A percentile compares a stretch with the other conserved stretches of the same genome.
Conservation (phyloP, 2,888 invertebrate species). For the Drosophila cyrtoloma region DNA sequence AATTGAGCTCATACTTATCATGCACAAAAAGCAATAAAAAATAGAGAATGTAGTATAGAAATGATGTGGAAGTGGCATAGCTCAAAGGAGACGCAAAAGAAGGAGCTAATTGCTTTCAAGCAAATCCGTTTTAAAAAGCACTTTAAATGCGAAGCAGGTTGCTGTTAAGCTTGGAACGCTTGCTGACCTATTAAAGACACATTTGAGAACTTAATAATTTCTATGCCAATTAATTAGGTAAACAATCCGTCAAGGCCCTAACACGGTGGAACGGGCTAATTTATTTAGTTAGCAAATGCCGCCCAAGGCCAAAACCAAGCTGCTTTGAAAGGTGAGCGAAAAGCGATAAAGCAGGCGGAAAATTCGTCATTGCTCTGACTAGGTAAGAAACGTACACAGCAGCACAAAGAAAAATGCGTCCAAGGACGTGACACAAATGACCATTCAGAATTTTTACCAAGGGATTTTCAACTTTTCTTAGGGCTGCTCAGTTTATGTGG, state of each 20-base stretch:
- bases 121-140: constrained; percentile 56
- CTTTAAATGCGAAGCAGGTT: constrained; percentile 67
- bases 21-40: constrained; percentile 28
- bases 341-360: constrained; percentile 11
- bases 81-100: constrained; percentile 18
- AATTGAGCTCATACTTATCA: constrained; percentile 55
- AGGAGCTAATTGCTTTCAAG: constrained; percentile 59
- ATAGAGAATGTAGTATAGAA: background rate
- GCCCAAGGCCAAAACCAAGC: constrained; percentile 13
- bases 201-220: constrained; percentile 54
- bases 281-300: constrained; percentile 36
- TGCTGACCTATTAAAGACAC: constrained; percentile 25
- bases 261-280: constrained; percentile 33
- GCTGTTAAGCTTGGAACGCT: constrained; percentile 3
- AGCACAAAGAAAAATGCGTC: constrained; percentile 10
- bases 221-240: constrained; percentile 65
- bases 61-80: background rate
- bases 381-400: background rate
- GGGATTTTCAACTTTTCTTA: background rate
- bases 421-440: constrained; percentile 26
- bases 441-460: constrained; percentile 25
- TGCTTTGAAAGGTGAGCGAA: constrained; percentile 31
- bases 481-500: constrained; percentile 1
- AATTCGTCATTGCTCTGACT: constrained; percentile 12
- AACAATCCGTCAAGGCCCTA: constrained; percentile 61